Evolutionary conservation across 2,113 vertebrate genomes (phyloP).

Genomic region (Hippocampus guttulatus): DNA sequence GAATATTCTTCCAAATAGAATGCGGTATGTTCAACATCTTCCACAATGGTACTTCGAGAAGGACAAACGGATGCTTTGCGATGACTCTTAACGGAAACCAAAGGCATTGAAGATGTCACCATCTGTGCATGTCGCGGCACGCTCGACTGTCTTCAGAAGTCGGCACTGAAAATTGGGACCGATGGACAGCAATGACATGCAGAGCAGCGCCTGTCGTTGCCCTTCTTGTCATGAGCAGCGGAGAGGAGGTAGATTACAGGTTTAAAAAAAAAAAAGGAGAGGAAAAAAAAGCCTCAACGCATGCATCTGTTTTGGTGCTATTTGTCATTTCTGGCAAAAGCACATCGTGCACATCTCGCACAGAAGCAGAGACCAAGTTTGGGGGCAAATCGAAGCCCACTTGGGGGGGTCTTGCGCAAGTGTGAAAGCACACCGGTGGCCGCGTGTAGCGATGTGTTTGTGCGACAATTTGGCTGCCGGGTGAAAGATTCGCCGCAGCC

Average conservation of each 20-base stretch:
- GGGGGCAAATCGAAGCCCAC: background rate
- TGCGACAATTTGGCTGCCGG: slow-evolving; percentile 52
- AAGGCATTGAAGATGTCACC: slow-evolving; percentile 54
- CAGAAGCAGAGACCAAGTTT: background rate
- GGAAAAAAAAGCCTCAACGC: too few relatives aligned
- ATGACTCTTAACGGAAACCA: slow-evolving; percentile 38
- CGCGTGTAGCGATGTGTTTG: slow-evolving; percentile 8
- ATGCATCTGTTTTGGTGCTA: background rate
- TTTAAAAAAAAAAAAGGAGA: too few relatives aligned
- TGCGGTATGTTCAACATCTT: slow-evolving; percentile 27
- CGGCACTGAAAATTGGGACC: slow-evolving; percentile 30
- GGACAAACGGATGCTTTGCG: slow-evolving; percentile 43
- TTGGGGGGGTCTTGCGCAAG: background rate
- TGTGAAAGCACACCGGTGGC: background rate
- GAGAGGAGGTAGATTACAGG: background rate
- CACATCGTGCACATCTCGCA: too few relatives aligned
- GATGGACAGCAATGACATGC: slow-evolving; percentile 34
- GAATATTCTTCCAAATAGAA: slow-evolving; percentile 9
- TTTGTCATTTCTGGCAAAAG: background rate
- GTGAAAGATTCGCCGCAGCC: slow-evolving; percentile 51
- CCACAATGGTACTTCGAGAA: background rate
- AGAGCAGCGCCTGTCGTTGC: slow-evolving; percentile 23
- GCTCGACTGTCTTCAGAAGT: slow-evolving; percentile 51
- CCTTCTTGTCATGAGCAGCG: slow-evolving; percentile 7
- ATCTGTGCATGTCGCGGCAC: slow-evolving; percentile 61